Evolutionary conservation across 2,797 vertebrate genomes (phyloP).

Genomic region (Acropternis orthonyx): DNA sequence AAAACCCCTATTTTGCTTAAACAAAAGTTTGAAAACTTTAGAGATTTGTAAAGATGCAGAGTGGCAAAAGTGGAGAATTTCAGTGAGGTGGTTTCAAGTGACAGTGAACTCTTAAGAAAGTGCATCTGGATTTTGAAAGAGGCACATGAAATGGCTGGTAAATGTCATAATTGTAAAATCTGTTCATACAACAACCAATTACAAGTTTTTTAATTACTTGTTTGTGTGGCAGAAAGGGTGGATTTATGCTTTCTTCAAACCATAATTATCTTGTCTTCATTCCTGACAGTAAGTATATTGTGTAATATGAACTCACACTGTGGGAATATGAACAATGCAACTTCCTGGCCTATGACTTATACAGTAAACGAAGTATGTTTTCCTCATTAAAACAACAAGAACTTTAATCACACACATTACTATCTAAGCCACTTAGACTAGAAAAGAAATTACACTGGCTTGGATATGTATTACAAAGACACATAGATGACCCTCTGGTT

Average conservation of each 20-base stretch:
- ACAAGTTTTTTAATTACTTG: conserved; percentile 78
- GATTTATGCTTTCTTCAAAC: conserved; percentile 73
- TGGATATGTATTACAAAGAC: background rate
- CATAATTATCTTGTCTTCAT: conserved; percentile 81
- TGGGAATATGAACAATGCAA: conserved; percentile 70
- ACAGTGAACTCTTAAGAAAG: background rate
- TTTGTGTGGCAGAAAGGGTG: conserved; percentile 68
- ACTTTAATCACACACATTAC: conserved; percentile 57
- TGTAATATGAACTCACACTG: conserved; percentile 67
- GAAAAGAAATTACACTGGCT: background rate
- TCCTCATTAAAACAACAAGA: conserved; percentile 72
- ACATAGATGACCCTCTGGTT: background rate
- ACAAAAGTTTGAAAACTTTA: background rate
- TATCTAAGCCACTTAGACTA: conserved; percentile 39
- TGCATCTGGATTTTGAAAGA: background rate
- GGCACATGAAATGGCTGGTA: conserved; percentile 60
- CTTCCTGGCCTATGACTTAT: conserved; percentile 53
- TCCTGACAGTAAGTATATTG: conserved; percentile 77
- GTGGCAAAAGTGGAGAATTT: background rate
- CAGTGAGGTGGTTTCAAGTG: background rate
- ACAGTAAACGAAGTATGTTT: conserved; percentile 58
- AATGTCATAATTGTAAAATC: conserved; percentile 73
- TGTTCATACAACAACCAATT: conserved; percentile 76
- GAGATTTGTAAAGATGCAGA: background rate
- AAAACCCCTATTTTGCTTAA: background rate